These are phyloP conservation scores for Drosophila melanica DNA, from an alignment of 1,140 invertebrate species.

Conservation along the genomic window DNA sequence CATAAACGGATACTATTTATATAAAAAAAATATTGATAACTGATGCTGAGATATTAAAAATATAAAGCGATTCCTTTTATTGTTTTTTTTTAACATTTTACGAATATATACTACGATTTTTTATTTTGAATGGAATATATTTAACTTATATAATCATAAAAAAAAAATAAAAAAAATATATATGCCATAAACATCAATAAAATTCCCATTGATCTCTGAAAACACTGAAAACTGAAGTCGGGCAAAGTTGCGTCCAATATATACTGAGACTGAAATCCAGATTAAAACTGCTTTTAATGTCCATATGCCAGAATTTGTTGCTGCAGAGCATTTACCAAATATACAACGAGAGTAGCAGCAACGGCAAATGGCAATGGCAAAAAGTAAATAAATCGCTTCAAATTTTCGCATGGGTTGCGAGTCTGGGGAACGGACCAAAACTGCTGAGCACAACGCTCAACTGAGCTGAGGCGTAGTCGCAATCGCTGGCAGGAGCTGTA, in stretches of 20 bases:
- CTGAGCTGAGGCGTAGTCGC: slow-evolving; percentile 23
- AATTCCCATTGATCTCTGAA: not conserved
- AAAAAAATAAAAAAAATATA: not conserved
- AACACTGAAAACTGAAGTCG: not conserved
- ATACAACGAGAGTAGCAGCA: slow-evolving; percentile 43
- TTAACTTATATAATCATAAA: too few species aligned
- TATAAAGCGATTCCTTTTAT: too few species aligned
- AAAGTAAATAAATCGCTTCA: slow-evolving; percentile 82
- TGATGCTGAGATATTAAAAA: too few species aligned
- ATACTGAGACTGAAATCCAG: slow-evolving; percentile 1
- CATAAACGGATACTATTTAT: too few species aligned
- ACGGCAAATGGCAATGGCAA: slow-evolving; percentile 60
- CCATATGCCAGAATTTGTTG: slow-evolving; percentile 75
- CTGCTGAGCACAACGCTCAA: slow-evolving; percentile 71
- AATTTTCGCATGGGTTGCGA: slow-evolving; percentile 79
- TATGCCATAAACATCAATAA: too few species aligned
- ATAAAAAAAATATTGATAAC: too few species aligned
- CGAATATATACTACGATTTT: too few species aligned
- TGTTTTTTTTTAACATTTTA: too few species aligned
- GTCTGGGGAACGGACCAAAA: slow-evolving; percentile 58
- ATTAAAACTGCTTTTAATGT: slow-evolving; percentile 42
- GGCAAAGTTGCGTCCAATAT: not conserved
- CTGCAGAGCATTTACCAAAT: slow-evolving; percentile 66
- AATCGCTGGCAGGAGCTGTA: slow-evolving; percentile 9
- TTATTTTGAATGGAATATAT: too few species aligned